Evolutionary conservation across 2,797 vertebrate species (phyloP), one percentile per base, ranked within the genome.

Genomic region (Furcifer pardalis): DNA sequence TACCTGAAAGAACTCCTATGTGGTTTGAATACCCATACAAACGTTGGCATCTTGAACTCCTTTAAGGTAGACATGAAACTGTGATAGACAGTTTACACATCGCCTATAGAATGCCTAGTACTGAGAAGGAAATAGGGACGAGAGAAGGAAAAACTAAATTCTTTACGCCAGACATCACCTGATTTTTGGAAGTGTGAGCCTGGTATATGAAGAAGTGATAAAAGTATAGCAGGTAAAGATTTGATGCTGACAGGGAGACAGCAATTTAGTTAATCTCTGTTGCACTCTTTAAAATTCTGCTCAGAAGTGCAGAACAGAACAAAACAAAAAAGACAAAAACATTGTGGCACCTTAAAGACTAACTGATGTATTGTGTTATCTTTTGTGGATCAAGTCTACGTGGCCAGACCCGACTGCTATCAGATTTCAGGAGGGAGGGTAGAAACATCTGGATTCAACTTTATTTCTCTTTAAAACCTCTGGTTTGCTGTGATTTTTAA

Each of bases 191-290:
- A 91, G 37, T 37, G 3, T 90, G 82, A 85, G 71, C 76, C 87
- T 90, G 82, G 87, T 84, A 74, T 90, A 86, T 83, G 0, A 32
- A 78, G 86, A 56, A 88, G 25, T 42, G 68, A n/a, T n/a, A n/a
- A n/a, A 66, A 66, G 72, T 76, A 77, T 17, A 37, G 74, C 35
- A 63, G 25, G 63, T 35, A 46, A n/a, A 19, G 17, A 9, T 85
- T 83, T 85, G 81, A 81, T 66, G 85, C 79, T 84, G 82, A 83
- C 86, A 89, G 86, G 56, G 91, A 84, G 88, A 90, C 81, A 69
- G n/a, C 81, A 72, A 75, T 87, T 84, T 89, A 27, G 60, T 89
- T 92, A 88, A 93, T 91, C 82, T 88, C 69, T 77, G 81, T 62
- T 84, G 80, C 37, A 60, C 76, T 88, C 88, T 85, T 66, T 86